Conservation (phyloP, 2,888 invertebrate genomes). For the Itoplectis maculator region DNA sequence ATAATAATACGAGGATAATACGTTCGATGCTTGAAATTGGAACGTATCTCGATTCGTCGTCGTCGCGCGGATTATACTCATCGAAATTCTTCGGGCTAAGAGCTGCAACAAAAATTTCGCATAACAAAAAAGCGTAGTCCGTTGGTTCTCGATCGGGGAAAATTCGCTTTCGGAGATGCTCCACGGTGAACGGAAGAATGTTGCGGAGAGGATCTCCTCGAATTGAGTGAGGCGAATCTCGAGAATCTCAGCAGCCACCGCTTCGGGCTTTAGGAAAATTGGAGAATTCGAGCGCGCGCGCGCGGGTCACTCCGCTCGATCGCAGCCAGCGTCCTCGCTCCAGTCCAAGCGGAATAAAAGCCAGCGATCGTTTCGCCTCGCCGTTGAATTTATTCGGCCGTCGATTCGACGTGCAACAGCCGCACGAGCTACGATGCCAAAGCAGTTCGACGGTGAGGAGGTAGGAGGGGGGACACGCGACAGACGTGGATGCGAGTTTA, state of each 20-base stretch:
- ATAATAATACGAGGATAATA: neutral
- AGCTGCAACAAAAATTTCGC: constrained; percentile 4
- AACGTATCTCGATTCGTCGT: neutral
- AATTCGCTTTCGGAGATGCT: constrained; percentile 1
- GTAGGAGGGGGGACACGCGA: constrained; percentile 26
- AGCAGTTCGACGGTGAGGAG: too few species aligned
- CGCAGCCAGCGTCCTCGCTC: constrained; percentile 25
- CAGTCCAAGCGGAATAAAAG: constrained; percentile 60
- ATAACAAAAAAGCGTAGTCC: neutral
- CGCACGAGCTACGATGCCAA: neutral
- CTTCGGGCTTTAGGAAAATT: constrained; percentile 36
- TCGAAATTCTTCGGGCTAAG: neutral
- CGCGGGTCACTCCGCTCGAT: constrained; percentile 37
- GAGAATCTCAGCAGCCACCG: constrained; percentile 24
- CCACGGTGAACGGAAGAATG: constrained; percentile 20
- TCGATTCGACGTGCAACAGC: constrained; percentile 14
- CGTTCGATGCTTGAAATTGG: neutral
- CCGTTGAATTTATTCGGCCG: constrained; percentile 50
- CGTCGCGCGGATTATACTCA: constrained; percentile 10
- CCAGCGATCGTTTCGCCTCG: constrained; percentile 25
- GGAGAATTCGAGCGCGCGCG: constrained; percentile 32
- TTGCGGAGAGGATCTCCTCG: neutral
- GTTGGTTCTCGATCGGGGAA: constrained; percentile 10
- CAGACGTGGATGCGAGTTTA: constrained; percentile 10
- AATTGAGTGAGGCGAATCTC: constrained; percentile 9